A percentile compares a stretch with the other conserved stretches of the same genome.
Conservation (phyloP, 2,888 invertebrate genomes). For the Ophioninae sp. region DNA sequence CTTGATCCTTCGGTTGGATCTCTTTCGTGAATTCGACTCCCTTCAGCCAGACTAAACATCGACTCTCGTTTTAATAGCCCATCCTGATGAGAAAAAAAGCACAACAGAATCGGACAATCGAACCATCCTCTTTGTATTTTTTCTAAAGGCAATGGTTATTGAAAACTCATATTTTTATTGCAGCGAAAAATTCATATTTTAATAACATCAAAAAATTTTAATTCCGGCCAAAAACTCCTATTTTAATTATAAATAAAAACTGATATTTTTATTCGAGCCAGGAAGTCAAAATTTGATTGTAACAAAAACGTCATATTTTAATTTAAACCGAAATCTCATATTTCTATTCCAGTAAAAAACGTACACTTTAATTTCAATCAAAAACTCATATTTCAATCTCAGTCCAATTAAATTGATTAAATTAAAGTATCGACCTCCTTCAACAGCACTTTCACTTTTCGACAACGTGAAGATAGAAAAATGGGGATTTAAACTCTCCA, state of each 20-base stretch:
- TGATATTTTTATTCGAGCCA: too few species aligned
- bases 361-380: neutral
- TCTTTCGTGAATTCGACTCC: slow-evolving; percentile 21
- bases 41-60: slow-evolving; percentile 27
- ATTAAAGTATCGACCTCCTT: neutral
- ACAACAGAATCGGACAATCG: neutral
- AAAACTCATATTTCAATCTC: neutral
- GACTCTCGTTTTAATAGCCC: neutral
- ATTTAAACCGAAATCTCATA: neutral
- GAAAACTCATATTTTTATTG: neutral
- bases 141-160: neutral
- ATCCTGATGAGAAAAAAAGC: neutral
- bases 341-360: neutral
- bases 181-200: neutral
- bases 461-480: neutral
- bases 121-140: neutral
- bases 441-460: neutral
- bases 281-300: too few species aligned
- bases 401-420: neutral
- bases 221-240: too few species aligned
- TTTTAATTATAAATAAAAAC: too few species aligned
- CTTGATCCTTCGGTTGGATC: slow-evolving; percentile 53
- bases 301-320: too few species aligned
- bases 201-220: too few species aligned
- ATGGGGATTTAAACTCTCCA: neutral